Conservation (phyloP, 2,113 vertebrate species). For the Leptocoma aspasia region DNA sequence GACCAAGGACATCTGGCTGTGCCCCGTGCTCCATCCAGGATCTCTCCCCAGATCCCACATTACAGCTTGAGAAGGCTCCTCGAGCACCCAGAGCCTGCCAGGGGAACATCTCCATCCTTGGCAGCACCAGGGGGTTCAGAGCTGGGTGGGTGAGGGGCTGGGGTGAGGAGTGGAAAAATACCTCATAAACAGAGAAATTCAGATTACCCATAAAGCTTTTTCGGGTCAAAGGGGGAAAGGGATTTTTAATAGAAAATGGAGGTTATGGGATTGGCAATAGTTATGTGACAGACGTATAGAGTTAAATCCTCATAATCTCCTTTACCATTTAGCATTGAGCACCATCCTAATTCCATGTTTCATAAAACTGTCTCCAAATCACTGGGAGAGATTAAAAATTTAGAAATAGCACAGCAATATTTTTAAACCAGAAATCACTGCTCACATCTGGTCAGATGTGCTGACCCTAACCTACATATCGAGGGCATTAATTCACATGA, state of each 20-base stretch:
- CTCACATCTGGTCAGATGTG: constrained; percentile 72
- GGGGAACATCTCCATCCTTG: neutral
- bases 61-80: rapidly evolving
- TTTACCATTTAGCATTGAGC: constrained; percentile 83
- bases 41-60: neutral
- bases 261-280: constrained; percentile 80
- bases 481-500: constrained; percentile 35
- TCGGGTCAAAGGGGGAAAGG: constrained; percentile 75
- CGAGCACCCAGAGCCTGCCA: neutral
- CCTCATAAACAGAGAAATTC: constrained; percentile 53
- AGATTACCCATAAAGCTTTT: constrained; percentile 74
- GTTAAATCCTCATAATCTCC: constrained; percentile 92
- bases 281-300: constrained; percentile 81
- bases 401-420: constrained; percentile 76
- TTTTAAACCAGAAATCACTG: constrained; percentile 77
- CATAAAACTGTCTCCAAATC: constrained; percentile 79
- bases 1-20: neutral
- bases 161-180: neutral
- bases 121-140: neutral
- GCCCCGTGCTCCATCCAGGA: neutral
- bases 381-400: constrained; percentile 73
- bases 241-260: constrained; percentile 79
- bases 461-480: constrained; percentile 66
- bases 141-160: neutral
- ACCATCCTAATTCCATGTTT: constrained; percentile 77